Evolutionary conservation across 2,797 vertebrate species (phyloP).

Genomic region (Oreortyx pictus): DNA sequence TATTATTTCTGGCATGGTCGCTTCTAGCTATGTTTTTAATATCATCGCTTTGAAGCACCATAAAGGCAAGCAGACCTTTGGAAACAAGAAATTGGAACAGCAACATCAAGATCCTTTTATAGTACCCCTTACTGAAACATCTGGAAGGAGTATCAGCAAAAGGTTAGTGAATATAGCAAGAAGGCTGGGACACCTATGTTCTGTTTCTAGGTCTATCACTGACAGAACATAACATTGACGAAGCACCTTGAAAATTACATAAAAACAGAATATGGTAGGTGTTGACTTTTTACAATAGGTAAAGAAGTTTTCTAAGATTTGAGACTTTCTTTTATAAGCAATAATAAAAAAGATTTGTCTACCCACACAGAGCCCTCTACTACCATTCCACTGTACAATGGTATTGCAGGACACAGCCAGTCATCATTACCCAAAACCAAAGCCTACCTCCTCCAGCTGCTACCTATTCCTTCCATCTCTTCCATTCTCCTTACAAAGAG

Average conservation of each 20-base stretch:
- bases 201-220: neutral
- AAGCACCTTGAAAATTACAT: neutral
- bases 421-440: neutral
- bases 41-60: no score
- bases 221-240: neutral
- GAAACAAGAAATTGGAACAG: slow-evolving; percentile 37
- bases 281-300: neutral
- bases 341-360: neutral
- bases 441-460: neutral
- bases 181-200: neutral
- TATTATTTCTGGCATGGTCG: slow-evolving; percentile 66
- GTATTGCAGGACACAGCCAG: neutral
- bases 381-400: neutral
- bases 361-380: neutral
- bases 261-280: neutral
- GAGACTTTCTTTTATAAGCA: neutral
- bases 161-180: neutral
- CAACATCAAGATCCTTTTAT: slow-evolving; percentile 37
- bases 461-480: neutral
- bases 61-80: slow-evolving; percentile 51
- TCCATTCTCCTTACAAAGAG: neutral
- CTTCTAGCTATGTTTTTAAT: no score
- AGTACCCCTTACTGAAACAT: slow-evolving; percentile 50
- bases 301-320: neutral
- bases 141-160: slow-evolving; percentile 54